Percentiles rank a stretch among this genome's conserved stretches.
These are phyloP conservation scores for Paguma larvata DNA, from an alignment of 2,797 vertebrate genomes.

Conservation along the genomic window DNA sequence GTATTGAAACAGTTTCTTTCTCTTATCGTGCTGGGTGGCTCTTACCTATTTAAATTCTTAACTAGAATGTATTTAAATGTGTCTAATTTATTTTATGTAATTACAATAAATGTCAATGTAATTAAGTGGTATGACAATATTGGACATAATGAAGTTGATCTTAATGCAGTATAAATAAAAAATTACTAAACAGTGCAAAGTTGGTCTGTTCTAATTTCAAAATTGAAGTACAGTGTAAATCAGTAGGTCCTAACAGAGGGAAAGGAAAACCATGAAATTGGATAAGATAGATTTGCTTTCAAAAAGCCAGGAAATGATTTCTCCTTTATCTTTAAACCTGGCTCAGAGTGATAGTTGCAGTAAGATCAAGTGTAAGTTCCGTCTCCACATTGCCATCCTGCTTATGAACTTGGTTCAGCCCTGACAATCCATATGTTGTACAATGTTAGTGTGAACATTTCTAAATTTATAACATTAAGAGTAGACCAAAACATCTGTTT, in stretches of 20 bases:
- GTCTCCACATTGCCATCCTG: background rate
- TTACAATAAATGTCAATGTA: constrained; percentile 78
- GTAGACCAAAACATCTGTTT: background rate
- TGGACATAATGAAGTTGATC: constrained; percentile 80
- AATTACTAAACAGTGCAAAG: constrained; percentile 72
- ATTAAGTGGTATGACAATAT: constrained; percentile 82
- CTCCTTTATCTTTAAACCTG: background rate
- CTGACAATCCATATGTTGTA: background rate
- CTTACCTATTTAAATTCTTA: constrained; percentile 77
- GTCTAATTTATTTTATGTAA: constrained; percentile 72
- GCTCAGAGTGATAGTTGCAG: background rate
- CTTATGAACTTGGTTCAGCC: background rate
- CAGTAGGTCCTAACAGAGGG: background rate
- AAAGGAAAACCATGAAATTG: background rate
- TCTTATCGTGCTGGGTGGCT: constrained; percentile 64
- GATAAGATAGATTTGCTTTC: constrained; percentile 23
- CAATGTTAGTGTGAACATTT: background rate
- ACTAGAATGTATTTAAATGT: constrained; percentile 68
- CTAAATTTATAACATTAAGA: background rate
- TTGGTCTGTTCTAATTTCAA: constrained; percentile 67
- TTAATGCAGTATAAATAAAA: constrained; percentile 80
- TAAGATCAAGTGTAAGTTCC: constrained; percentile 2
- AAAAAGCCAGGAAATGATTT: constrained; percentile 33
- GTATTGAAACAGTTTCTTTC: constrained; percentile 60
- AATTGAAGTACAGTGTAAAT: constrained; percentile 62